A percentile compares a stretch with the other conserved stretches of the same genome.
These are phyloP conservation scores for Motacilla alba DNA, from an alignment of 2,113 vertebrate species.

Conservation along the genomic window DNA sequence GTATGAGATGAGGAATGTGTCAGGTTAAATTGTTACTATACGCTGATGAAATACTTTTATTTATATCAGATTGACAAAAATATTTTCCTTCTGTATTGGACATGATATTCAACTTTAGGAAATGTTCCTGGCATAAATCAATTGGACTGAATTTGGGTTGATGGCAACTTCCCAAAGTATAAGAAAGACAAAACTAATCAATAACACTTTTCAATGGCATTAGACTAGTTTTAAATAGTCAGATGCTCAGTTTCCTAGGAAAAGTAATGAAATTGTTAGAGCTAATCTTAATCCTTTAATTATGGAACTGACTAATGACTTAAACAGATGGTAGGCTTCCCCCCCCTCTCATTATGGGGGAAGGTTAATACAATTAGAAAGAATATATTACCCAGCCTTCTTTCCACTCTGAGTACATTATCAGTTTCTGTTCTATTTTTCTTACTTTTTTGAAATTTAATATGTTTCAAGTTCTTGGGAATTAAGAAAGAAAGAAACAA, in stretches of 20 bases:
- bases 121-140: not conserved
- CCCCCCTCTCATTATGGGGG: slow-evolving; percentile 18
- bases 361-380: slow-evolving; percentile 55
- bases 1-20: not conserved
- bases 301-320: slow-evolving; percentile 58
- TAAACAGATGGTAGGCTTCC: slow-evolving; percentile 56
- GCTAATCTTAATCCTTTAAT: slow-evolving; percentile 58
- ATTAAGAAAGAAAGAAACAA: not conserved
- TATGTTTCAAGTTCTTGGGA: not conserved
- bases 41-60: not conserved
- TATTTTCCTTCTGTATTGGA: not conserved
- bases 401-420: not conserved
- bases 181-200: not conserved
- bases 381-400: slow-evolving; percentile 44
- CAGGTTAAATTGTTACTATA: not conserved
- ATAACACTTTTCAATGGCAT: not conserved
- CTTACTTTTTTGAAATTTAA: not conserved
- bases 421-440: not conserved
- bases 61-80: not conserved
- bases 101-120: not conserved
- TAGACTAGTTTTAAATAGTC: slow-evolving; percentile 7
- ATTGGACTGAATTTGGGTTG: not conserved
- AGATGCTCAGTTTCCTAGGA: slow-evolving; percentile 7
- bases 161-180: not conserved
- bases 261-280: slow-evolving; percentile 42